These are phyloP conservation scores for Heliconius hermathena DNA, from an alignment of 1,140 invertebrate species.

Conservation along the genomic window DNA sequence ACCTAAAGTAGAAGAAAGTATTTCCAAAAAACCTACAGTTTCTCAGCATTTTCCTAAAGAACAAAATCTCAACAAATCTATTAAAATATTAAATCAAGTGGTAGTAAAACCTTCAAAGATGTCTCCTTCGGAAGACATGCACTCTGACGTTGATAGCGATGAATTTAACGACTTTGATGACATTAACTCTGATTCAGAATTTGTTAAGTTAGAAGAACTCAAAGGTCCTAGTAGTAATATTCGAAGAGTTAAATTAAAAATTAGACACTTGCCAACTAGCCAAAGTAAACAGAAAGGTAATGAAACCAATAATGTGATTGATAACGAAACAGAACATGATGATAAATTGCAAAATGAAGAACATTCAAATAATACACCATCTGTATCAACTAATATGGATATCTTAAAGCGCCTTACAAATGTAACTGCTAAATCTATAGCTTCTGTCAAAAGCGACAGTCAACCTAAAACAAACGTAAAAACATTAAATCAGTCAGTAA, in stretches of 20 bases:
- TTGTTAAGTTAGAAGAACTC: conserved; percentile 11
- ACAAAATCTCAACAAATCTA: conserved; percentile 30
- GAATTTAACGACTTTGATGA: conserved; percentile 29
- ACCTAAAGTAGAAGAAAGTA: neutral
- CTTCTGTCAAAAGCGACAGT: conserved; percentile 34
- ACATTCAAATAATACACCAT: conserved; percentile 23
- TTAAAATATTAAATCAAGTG: conserved; percentile 52
- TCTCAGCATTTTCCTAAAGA: neutral
- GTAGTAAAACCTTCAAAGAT: conserved; percentile 45
- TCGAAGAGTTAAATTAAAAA: conserved; percentile 6
- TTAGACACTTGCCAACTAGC: conserved; percentile 6
- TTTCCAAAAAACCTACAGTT: neutral
- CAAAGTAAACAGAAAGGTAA: conserved; percentile 2
- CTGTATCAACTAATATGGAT: conserved; percentile 42
- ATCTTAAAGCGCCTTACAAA: conserved; percentile 61
- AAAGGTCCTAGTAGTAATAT: neutral
- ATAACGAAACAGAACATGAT: conserved; percentile 24
- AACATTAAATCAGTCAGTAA: neutral
- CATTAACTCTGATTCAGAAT: conserved; percentile 22
- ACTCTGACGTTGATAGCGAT: conserved; percentile 37
- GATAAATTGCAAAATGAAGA: conserved; percentile 23
- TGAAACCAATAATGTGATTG: neutral
- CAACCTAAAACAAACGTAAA: neutral
- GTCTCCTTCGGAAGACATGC: conserved; percentile 31
- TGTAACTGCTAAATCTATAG: conserved; percentile 60